Evolutionary conservation across 2,113 vertebrate species (phyloP), one percentile per base, ranked within the genome.

Genomic region (Rhinopithecus roxellana): DNA sequence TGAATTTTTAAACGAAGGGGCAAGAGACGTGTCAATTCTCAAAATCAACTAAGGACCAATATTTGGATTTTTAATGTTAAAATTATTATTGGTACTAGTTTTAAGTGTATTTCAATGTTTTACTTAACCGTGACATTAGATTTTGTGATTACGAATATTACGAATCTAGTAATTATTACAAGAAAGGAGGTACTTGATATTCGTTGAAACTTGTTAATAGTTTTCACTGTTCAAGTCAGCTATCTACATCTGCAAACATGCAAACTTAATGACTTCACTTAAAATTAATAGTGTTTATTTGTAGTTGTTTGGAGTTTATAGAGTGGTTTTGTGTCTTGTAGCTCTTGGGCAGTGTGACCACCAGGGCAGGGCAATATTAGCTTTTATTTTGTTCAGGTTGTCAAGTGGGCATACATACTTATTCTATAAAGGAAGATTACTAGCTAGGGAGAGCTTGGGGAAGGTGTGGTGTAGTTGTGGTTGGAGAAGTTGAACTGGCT

Each of bases 41-140:
- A 94, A 45, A 84, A 69, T 79, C 57, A 81, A 9, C 25, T 52
- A 90, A 88, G 12, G 35, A 43, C 38, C n/a, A 85, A 40, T n/a
- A 89, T 97, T 97, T 86, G 25, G 89, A 30, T 88, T 96, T 90
- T 69, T 86, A 96, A 27, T 91, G 67, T 81, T 85, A 90, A 67
- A 77, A 74, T 30, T 25, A 43, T 57, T 74, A 10, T 79, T 78
- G 69, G 61, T 61, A 74, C 40, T n/a, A 25, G 96, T 94, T 93
- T 27, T 77, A 78, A 97, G 32, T 50, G 20, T 91, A 93, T 93
- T 92, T 97, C 12, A 70, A 10, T 14, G 82, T 94, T 97, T 96
- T 50, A 70, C 25, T 69, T 89, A 93, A 67, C 55, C 70, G 9
- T 96, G 27, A 67, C 18, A 64, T 74, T 96, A 84, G 30, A 48